Evolutionary conservation across 2,888 invertebrate species (phyloP).

Genomic region (Lissocephala sabroskyi): DNA sequence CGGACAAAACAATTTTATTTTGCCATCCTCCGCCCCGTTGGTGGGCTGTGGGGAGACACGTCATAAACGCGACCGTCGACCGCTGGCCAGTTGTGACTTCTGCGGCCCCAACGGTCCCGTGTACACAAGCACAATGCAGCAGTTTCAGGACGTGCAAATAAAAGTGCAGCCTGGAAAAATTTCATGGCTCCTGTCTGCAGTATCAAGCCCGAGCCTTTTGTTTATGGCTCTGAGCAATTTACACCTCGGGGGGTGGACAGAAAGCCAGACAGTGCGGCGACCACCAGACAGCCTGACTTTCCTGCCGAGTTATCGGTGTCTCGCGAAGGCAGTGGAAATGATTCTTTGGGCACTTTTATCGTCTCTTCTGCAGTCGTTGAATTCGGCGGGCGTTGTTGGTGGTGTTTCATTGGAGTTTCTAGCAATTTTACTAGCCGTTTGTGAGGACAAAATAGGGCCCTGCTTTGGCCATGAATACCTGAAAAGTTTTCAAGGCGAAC

Average conservation of each 20-base stretch:
- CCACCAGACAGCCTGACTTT: too few relatives aligned
- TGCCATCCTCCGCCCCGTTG: slow-evolving; percentile 14
- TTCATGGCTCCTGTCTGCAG: slow-evolving; percentile 20
- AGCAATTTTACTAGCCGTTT: too few relatives aligned
- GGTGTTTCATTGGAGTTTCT: too few relatives aligned
- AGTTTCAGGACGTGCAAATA: slow-evolving; percentile 46
- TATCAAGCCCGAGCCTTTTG: slow-evolving; percentile 38
- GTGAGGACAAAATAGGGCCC: too few relatives aligned
- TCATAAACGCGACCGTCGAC: slow-evolving; percentile 24
- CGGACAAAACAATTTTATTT: slow-evolving; percentile 58
- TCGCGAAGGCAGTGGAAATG: too few relatives aligned
- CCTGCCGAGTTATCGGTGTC: too few relatives aligned
- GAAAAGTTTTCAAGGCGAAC: too few relatives aligned
- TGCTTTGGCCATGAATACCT: too few relatives aligned
- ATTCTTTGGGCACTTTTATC: too few relatives aligned
- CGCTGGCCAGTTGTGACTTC: slow-evolving; percentile 11
- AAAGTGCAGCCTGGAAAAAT: slow-evolving; percentile 33
- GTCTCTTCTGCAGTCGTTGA: too few relatives aligned
- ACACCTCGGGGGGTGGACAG: slow-evolving; percentile 59
- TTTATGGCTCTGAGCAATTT: slow-evolving; percentile 67
- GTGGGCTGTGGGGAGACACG: slow-evolving; percentile 9
- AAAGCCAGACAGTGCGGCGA: too few relatives aligned
- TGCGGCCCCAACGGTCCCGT: slow-evolving; percentile 2
- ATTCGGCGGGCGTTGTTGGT: too few relatives aligned
- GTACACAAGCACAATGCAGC: slow-evolving; percentile 47